Conservation (phyloP, 2,888 invertebrate species). For the Uropetala carovei region DNA sequence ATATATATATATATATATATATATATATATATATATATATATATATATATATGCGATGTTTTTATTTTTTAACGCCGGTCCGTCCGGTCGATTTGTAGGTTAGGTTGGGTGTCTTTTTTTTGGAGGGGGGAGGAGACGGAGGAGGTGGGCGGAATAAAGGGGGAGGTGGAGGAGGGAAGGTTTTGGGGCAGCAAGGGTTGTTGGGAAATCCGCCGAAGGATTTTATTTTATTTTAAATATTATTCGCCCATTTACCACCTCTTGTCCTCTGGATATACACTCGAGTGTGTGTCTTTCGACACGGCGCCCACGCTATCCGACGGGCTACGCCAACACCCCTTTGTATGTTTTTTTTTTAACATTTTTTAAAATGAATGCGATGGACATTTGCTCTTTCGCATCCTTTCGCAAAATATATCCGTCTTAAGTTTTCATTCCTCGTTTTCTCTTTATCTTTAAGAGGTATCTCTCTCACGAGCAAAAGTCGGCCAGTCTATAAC, state of each 20-base stretch:
- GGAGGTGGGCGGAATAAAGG: not conserved
- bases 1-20: not conserved
- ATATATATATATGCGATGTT: not conserved
- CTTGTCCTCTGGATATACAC: not conserved
- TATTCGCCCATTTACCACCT: not conserved
- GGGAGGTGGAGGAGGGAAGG: slow-evolving; percentile 11
- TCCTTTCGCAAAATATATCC: not conserved
- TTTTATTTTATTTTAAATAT: not conserved
- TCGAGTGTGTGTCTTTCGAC: not conserved
- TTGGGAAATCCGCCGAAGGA: not conserved
- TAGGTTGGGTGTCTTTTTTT: too few species aligned
- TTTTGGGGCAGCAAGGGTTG: too few species aligned
- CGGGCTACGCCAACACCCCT: not conserved
- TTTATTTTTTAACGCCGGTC: not conserved
- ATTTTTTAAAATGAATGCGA: not conserved
- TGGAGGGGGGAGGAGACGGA: too few species aligned
- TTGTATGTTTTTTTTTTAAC: not conserved
- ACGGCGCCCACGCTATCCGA: slow-evolving; percentile 37
- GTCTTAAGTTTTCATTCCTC: not conserved
- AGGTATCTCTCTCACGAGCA: too few species aligned
- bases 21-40: not conserved
- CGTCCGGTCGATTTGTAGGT: not conserved
- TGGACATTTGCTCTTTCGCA: not conserved
- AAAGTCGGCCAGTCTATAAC: too few species aligned
- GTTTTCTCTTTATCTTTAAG: too few species aligned